Base-by-base conservation (phyloP, 1,140 invertebrate genomes). In the Dolichoris vasculosae region DNA sequence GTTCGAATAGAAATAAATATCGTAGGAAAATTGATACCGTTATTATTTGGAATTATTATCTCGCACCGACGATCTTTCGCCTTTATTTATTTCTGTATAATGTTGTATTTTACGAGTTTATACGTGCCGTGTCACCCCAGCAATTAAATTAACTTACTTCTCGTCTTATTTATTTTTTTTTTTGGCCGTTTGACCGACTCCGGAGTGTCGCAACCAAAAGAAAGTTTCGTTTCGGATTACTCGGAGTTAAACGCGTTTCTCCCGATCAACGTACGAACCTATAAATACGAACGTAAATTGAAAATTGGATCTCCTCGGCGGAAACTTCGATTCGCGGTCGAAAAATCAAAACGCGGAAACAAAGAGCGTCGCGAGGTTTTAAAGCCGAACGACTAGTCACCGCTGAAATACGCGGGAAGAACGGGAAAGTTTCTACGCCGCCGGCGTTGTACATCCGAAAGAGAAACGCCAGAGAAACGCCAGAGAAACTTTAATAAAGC, bases 401-500 rank as follows among this genome's bases (percentile, higher is more conserved):
- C 67, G 30, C 17, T 1, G 20, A 81, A 48, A 46, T 15, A 51
- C 59, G 40, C n/a, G 40, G 46, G 63, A 32, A 81, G 13, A n/a
- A 59, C 55, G 26, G 23, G 55, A 59, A 26, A 63, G 23, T 30
- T 23, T 3, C 32, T n/a, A 4, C 1, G 43, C 43, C 17, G 30
- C 46, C 0, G 1, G 43, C 23, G 23, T 30, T 2, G 48, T 17
- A 17, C 48, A 2, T 8, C 15, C 48, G 48, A 51, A 17, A 17
- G 48, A 8, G 48, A 17, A 78, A 30, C 6, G n/a, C 20, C n/a
- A 26, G 17, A 13, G 11, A 30, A 38, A 26, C 20, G 30, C 69
- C n/a, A 30, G 80, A 55, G 46, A 81, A 69, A 82, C 80, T 82
- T 82, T 82, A 82, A 55, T 30, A 73, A 40, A 59, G 69, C 35